These are phyloP conservation scores for Sebastolobus altivelis DNA, from an alignment of 2,797 vertebrate genomes.

Conservation along the genomic window DNA sequence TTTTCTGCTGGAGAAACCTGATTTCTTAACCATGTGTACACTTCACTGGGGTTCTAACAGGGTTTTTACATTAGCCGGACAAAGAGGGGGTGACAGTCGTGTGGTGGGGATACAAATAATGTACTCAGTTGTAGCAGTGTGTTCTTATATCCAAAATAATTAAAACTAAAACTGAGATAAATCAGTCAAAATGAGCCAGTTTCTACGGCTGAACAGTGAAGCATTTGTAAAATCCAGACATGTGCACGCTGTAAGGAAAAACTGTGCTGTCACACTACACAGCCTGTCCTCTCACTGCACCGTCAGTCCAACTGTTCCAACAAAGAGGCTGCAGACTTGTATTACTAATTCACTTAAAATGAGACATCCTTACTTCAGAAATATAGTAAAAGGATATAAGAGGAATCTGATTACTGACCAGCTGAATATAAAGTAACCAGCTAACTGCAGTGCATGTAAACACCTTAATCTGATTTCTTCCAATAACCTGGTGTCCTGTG, in stretches of 20 bases:
- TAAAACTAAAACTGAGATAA: background rate
- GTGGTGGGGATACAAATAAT: background rate
- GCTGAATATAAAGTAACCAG: constrained; percentile 13
- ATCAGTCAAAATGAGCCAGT: constrained; percentile 1
- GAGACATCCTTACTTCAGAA: background rate
- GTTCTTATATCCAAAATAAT: background rate
- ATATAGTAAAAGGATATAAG: background rate
- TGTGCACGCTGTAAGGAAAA: constrained; percentile 3
- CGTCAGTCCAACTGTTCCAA: constrained; percentile 38
- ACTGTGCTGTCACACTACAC: constrained; percentile 30
- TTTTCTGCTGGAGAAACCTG: background rate
- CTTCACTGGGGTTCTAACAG: background rate
- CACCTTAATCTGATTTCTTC: background rate
- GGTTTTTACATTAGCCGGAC: background rate
- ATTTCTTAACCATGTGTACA: background rate
- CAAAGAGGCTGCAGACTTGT: constrained; percentile 25
- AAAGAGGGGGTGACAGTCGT: background rate
- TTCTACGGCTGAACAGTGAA: background rate
- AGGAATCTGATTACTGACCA: constrained; percentile 18
- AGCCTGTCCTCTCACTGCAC: constrained; percentile 40
- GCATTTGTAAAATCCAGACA: constrained; percentile 32
- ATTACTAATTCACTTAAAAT: constrained; percentile 28
- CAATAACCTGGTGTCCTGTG: background rate
- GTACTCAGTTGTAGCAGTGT: background rate
- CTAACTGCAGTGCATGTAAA: constrained; percentile 8